Percentiles rank a stretch among this genome's conserved stretches.
Evolutionary conservation across 1,140 invertebrate species (phyloP).

Genomic region (Cydia amplana): DNA sequence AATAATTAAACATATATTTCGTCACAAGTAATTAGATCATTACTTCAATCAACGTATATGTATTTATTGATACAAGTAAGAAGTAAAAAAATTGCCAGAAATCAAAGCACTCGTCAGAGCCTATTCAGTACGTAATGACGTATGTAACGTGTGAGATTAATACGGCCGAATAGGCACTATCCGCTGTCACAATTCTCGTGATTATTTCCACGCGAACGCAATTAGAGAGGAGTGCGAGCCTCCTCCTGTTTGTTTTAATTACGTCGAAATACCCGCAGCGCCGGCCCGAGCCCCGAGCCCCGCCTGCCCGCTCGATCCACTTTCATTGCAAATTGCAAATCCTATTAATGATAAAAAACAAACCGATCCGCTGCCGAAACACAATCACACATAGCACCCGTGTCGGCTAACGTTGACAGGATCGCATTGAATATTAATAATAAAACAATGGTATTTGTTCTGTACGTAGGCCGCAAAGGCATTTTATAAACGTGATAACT

Average conservation of each 20-base stretch:
- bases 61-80: background rate
- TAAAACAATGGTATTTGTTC: background rate
- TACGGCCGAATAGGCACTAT: slow-evolving; percentile 31
- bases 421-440: background rate
- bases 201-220: slow-evolving; percentile 77
- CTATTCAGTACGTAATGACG: slow-evolving; percentile 1
- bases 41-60: too few species aligned
- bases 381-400: slow-evolving; percentile 37
- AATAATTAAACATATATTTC: too few species aligned
- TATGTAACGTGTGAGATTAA: slow-evolving; percentile 15
- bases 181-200: slow-evolving; percentile 61
- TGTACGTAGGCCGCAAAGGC: too few species aligned
- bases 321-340: slow-evolving; percentile 75
- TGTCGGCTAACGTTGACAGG: background rate
- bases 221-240: slow-evolving; percentile 74
- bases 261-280: slow-evolving; percentile 65
- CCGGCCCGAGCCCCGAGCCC: slow-evolving; percentile 46
- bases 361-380: slow-evolving; percentile 42
- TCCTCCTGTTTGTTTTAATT: slow-evolving; percentile 78
- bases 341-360: slow-evolving; percentile 72
- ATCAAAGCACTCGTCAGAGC: background rate
- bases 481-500: background rate
- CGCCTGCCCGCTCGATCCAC: slow-evolving; percentile 50
- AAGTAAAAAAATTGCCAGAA: background rate
- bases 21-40: too few species aligned